Conservation (phyloP, 2,888 invertebrate species). For the Teinopalpus imperialis region DNA sequence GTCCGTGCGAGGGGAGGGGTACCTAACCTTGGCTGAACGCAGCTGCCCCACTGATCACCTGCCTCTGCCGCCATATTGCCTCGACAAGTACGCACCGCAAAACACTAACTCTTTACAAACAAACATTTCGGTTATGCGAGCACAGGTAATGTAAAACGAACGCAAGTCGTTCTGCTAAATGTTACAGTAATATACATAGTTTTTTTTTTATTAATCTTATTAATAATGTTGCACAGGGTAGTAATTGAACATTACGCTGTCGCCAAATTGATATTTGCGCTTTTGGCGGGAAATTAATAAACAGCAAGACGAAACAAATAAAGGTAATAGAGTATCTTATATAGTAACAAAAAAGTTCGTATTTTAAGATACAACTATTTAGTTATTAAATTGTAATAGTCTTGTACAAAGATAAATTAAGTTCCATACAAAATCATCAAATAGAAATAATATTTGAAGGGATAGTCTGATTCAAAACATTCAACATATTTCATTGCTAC, state of each 20-base stretch:
- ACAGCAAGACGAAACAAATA: neutral
- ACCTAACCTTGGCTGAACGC: conserved; percentile 68
- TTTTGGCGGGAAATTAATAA: conserved; percentile 2
- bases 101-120: conserved; percentile 38
- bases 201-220: neutral
- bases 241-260: neutral
- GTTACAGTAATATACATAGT: conserved; percentile 4
- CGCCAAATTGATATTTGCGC: neutral
- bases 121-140: conserved; percentile 26
- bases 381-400: too few species aligned
- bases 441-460: too few species aligned
- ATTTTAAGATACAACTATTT: too few species aligned
- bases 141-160: conserved; percentile 14
- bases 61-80: conserved; percentile 65
- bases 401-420: too few species aligned
- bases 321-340: too few species aligned
- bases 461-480: too few species aligned
- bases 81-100: conserved; percentile 56
- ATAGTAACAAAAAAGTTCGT: too few species aligned
- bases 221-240: neutral
- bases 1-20: conserved; percentile 56
- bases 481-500: too few species aligned
- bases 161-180: conserved; percentile 2
- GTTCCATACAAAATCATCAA: too few species aligned
- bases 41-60: conserved; percentile 71